Evolutionary conservation across 2,113 vertebrate genomes (phyloP).

Genomic region (human (Homo sapiens)): GRCh38 chr12:74539001-74539500

Average conservation of each 20-base stretch:
- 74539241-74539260: slow-evolving; percentile 1
- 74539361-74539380: neutral
- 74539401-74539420: slow-evolving; percentile 16
- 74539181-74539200: neutral
- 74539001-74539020: slow-evolving; percentile 88
- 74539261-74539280: neutral
- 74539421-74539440: slow-evolving; percentile 45
- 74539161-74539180: slow-evolving; percentile 25
- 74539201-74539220: slow-evolving; percentile 10
- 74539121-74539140: slow-evolving; percentile 10
- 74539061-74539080: slow-evolving; percentile 12
- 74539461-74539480: slow-evolving; percentile 65
- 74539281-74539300: slow-evolving; percentile 36
- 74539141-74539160: slow-evolving; percentile 4
- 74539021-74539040: slow-evolving; percentile 88
- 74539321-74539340: slow-evolving; percentile 13
- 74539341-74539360: slow-evolving; percentile 17
- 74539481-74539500: slow-evolving; percentile 20
- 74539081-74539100: neutral
- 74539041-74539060: slow-evolving; percentile 85
- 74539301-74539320: neutral
- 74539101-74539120: neutral
- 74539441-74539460: neutral
- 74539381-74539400: neutral
- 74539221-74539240: slow-evolving; percentile 13